These are phyloP conservation scores for Zaprionus inermis DNA, from an alignment of 1,140 invertebrate genomes.

Conservation along the genomic window DNA sequence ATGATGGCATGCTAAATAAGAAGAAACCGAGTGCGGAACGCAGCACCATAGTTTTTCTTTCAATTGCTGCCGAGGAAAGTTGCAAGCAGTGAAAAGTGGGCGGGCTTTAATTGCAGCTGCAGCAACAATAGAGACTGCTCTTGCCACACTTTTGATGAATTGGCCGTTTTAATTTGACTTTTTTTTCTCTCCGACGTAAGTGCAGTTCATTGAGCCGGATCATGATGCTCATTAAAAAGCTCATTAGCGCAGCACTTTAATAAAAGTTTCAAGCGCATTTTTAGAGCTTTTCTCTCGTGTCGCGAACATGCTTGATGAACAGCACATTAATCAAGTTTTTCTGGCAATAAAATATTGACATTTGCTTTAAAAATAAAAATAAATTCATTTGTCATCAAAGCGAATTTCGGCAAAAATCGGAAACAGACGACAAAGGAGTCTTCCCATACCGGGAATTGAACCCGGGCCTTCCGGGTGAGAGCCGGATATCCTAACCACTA, in stretches of 20 bases:
- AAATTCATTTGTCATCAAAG: neutral
- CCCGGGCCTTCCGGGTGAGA: constrained; percentile 93
- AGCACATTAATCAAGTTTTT: constrained; percentile 20
- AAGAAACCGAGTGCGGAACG: constrained; percentile 28
- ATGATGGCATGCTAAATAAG: constrained; percentile 67
- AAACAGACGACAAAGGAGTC: neutral
- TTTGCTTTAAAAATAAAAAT: constrained; percentile 40
- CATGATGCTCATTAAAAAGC: constrained; percentile 64
- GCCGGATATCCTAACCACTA: constrained; percentile 93
- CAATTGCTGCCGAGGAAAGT: constrained; percentile 72
- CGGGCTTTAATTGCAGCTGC: constrained; percentile 24
- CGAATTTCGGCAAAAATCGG: constrained; percentile 9
- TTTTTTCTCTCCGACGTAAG: constrained; percentile 24
- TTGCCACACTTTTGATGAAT: constrained; percentile 81
- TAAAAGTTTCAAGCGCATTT: constrained; percentile 40
- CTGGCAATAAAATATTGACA: constrained; percentile 24
- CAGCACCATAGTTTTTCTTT: constrained; percentile 52
- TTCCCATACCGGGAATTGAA: constrained; percentile 94
- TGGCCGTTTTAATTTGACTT: constrained; percentile 48
- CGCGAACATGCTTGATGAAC: constrained; percentile 39
- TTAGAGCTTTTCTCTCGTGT: constrained; percentile 1
- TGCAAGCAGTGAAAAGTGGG: constrained; percentile 64
- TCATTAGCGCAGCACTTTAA: constrained; percentile 49
- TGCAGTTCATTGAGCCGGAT: constrained; percentile 71
- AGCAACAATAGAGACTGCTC: constrained; percentile 39